Evolutionary conservation across 2,888 invertebrate genomes (phyloP).

Genomic region (Lymantria dispar): DNA sequence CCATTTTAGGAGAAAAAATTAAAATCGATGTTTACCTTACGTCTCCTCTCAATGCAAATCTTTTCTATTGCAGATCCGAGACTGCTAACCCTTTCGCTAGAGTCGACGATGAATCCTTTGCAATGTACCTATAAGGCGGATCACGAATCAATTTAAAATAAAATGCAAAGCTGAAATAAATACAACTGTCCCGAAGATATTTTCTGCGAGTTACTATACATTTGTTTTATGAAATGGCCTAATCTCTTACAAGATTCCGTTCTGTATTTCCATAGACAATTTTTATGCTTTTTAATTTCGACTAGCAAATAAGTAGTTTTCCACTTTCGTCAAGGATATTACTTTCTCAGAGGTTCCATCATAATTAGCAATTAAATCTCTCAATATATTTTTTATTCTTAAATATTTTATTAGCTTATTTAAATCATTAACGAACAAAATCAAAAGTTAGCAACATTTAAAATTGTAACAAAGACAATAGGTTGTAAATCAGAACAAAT

Average conservation of each 20-base stretch:
- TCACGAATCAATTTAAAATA: conserved; percentile 80
- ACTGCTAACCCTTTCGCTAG: conserved; percentile 79
- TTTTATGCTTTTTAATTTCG: conserved; percentile 69
- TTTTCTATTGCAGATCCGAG: conserved; percentile 79
- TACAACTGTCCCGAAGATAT: conserved; percentile 81
- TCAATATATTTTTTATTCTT: not conserved
- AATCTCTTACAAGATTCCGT: conserved; percentile 83
- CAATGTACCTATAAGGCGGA: conserved; percentile 72
- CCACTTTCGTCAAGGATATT: conserved; percentile 50
- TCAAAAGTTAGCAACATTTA: conserved; percentile 3
- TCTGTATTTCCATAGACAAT: conserved; percentile 81
- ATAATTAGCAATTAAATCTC: conserved; percentile 3
- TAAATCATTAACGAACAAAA: not conserved
- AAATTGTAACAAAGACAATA: conserved; percentile 9
- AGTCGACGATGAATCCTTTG: conserved; percentile 75
- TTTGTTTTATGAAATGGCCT: conserved; percentile 84
- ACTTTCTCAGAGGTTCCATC: conserved; percentile 25
- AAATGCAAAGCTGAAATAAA: conserved; percentile 83
- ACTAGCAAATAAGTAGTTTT: conserved; percentile 57
- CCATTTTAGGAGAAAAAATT: conserved; percentile 70
- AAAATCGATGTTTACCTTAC: conserved; percentile 83
- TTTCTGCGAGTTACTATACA: conserved; percentile 83
- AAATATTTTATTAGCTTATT: not conserved
- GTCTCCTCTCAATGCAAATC: conserved; percentile 80
- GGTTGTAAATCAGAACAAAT: not conserved